phyloP scores from a whole-genome alignment of 2,797 vertebrate genomes.

The Tinamus major region DNA sequence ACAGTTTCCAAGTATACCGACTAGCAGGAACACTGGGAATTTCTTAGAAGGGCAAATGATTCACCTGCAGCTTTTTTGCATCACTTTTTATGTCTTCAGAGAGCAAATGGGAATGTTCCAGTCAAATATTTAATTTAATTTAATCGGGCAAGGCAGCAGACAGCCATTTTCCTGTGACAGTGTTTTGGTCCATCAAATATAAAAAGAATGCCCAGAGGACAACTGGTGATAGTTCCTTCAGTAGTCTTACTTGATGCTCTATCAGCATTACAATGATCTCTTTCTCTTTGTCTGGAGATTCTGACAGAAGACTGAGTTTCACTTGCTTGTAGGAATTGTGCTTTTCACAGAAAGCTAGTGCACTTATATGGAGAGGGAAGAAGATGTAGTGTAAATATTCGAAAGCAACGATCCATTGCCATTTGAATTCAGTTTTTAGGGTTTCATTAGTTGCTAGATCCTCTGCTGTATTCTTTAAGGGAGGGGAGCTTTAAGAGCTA shows the following conservation, averaged over 20 bases:
- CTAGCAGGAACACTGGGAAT: not conserved
- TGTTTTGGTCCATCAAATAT: conserved; percentile 4
- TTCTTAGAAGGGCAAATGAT: conserved; percentile 9
- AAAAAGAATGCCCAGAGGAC: conserved; percentile 30
- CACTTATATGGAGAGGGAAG: not conserved
- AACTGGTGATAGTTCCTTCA: conserved; percentile 13
- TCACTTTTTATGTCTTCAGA: conserved; percentile 26
- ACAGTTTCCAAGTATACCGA: not conserved
- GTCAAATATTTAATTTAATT: conserved; percentile 48
- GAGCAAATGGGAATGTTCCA: conserved; percentile 19
- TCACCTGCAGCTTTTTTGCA: not conserved
- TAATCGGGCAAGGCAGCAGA: conserved; percentile 14
- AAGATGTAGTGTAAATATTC: not conserved
- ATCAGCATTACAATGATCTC: not conserved
- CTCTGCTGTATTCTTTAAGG: conserved; percentile 3
- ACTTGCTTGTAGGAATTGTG: not conserved
- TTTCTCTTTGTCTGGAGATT: not conserved
- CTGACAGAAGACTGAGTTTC: not conserved
- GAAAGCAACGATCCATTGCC: not conserved
- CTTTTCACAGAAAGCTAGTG: not conserved
- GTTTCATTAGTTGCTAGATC: not conserved
- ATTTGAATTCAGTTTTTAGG: not conserved
- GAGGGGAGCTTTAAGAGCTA: not conserved
- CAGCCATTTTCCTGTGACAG: conserved; percentile 14
- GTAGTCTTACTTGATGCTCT: not conserved